Evolutionary conservation across 2,888 invertebrate species (phyloP), one percentile per base, ranked within the genome.

Genomic region (Dexiosoma caninum): DNA sequence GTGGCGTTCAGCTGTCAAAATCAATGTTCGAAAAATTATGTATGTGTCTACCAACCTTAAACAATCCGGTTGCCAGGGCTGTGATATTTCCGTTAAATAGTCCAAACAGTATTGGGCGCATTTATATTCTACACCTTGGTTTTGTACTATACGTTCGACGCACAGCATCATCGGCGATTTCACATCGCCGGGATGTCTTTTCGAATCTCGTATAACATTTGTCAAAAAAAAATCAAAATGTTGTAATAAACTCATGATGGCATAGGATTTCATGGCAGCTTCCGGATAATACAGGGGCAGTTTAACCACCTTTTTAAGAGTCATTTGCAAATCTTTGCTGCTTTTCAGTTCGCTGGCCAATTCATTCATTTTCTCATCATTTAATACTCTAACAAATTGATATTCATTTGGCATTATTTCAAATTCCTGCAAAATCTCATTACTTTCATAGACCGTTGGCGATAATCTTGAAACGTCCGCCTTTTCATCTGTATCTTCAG

Each of bases 121-220:
- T 3, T 83, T 59, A 12, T 81, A 82, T 12, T 85, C 83, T 2
- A 85, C 67, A 0, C 76, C 82, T 30, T 78, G 57, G 1, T 62
- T 67, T 37, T 83, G 66, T 16, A 87, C 82, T 30, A 83, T 51
- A 2, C 88, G 84, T 67, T 86, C 86, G 37, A 89, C 80, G 71
- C 87, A 86, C 53, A 89, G 69, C 30, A 85, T 83, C 37, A 88
- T 23, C 0, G 89, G 85, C 8, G 87, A 86, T 66, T 88, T 88
- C 0, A 85, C 81, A 77, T 86, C 79, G 32, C 82, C 84, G 5
- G 85, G 83, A 42, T 84, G 85, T 37, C 81, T 69, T 16, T 86
- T 83, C 2, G 89, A 80, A 67, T 85, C 78, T 2, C 76, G 55
- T 1, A 85, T 32, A 7, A 84, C 69, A 1, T 85, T 71, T 0